phyloP scores from a whole-genome alignment of 2,113 vertebrate genomes.

The Nibea albiflora region DNA sequence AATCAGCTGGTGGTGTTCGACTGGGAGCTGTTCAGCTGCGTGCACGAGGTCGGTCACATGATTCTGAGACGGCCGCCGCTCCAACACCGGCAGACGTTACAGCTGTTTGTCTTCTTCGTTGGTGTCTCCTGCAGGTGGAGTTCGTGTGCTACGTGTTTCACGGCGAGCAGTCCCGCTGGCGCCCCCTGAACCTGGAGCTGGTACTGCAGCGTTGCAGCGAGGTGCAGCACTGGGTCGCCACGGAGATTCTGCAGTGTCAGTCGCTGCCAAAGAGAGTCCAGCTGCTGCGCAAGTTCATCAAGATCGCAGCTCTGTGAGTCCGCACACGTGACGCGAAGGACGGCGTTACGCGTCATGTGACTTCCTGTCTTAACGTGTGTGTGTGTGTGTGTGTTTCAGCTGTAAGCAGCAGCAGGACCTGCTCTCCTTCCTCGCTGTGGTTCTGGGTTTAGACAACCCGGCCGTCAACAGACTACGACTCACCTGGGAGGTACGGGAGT shows the following conservation, averaged over 20 bases:
- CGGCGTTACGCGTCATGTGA: too few relatives aligned
- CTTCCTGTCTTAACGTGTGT: not conserved
- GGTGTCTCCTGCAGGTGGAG: constrained; percentile 87
- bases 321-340: too few relatives aligned
- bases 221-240: constrained; percentile 97
- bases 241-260: constrained; percentile 95
- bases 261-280: constrained; percentile 91
- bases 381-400: constrained; percentile 80
- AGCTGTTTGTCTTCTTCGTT: not conserved
- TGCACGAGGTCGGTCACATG: constrained; percentile 88
- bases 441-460: constrained; percentile 94
- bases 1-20: constrained; percentile 95
- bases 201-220: constrained; percentile 97
- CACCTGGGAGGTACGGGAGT: constrained; percentile 92
- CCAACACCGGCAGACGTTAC: not conserved
- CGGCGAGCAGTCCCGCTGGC: constrained; percentile 93
- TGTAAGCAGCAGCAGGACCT: constrained; percentile 99
- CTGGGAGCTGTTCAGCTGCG: constrained; percentile 97
- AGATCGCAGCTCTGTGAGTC: constrained; percentile 95
- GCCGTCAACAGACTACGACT: constrained; percentile 92
- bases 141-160: constrained; percentile 97
- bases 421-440: constrained; percentile 93
- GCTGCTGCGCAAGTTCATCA: constrained; percentile 97
- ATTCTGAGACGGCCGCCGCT: too few relatives aligned
- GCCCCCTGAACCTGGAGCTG: constrained; percentile 96